Evolutionary conservation across 1,140 invertebrate genomes (phyloP), one percentile per base, ranked within the genome.

Genomic region (Bombus turneri): DNA sequence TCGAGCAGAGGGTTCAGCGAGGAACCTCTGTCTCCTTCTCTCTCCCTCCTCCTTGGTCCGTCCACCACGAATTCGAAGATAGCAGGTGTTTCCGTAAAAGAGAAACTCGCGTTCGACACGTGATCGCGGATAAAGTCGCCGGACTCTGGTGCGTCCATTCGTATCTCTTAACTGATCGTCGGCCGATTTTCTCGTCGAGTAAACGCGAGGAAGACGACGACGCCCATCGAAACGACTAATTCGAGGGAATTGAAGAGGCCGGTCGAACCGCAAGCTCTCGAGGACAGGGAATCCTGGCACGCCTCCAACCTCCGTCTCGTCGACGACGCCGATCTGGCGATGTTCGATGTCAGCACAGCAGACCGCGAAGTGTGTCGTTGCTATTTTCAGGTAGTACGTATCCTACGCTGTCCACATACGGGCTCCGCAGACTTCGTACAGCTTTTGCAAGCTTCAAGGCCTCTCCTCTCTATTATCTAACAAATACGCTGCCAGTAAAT

Each of bases 301-400:
- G 31, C 18, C 53, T 72, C 83, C 83, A 84, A 84, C 3, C 73
- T 28, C 6, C n/a, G 15, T 9, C 37, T 37, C 59, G 1, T n/a
- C 47, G 59, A 53, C 34, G 18, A 37, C 72, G 43, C 22, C 71
- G 18, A 75, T 59, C 78, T 66, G 37, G 47, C 76, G 83, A 34
- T 72, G 57, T 47, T 68, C 90, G 82, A 90, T 83, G 84, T 80
- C 84, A 34, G 85, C 31, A 25, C 79, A 86, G 62, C 69, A 84
- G 47, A 39, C n/a, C 78, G 62, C 74, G 15, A 87, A 89, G 73
- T 87, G 83, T 79, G 78, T 89, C 85, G 64, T 91, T 75, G 87
- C 86, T 69, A 78, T 89, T 86, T 85, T 83, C 73, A 90, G 87
- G 77, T 88, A 87, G 90, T 91, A 90, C 62, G 90, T 92, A 90